Evolutionary conservation across 2,888 invertebrate genomes (phyloP).

Genomic region (Drosophila macrospina): DNA sequence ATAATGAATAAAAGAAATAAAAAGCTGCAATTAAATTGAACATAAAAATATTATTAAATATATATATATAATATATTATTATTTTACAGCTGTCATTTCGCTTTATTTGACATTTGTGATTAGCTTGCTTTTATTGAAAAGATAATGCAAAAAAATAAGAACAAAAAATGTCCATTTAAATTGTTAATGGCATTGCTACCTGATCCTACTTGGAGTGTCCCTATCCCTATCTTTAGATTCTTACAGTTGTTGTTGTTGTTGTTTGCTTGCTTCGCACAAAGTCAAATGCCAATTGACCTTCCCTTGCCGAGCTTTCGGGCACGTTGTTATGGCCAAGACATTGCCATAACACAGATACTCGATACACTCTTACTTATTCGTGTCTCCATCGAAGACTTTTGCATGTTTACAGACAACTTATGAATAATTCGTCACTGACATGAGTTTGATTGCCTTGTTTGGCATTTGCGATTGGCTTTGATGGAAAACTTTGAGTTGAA

Average conservation of each 20-base stretch:
- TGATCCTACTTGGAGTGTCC: slow-evolving; percentile 18
- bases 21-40: no score
- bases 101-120: slow-evolving; percentile 55
- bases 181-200: slow-evolving; percentile 43
- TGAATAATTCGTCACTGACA: slow-evolving; percentile 55
- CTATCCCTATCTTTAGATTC: background rate
- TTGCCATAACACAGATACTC: slow-evolving; percentile 18
- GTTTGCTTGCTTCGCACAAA: background rate
- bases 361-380: slow-evolving; percentile 8
- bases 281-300: slow-evolving; percentile 30
- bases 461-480: slow-evolving; percentile 28
- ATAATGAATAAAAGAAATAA: no score
- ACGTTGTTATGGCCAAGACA: slow-evolving; percentile 30
- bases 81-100: slow-evolving; percentile 52
- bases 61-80: slow-evolving; percentile 13
- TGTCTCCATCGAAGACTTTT: slow-evolving; percentile 12
- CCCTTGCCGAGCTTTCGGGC: slow-evolving; percentile 8
- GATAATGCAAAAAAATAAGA: slow-evolving; percentile 33
- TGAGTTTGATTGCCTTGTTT: slow-evolving; percentile 42
- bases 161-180: slow-evolving; percentile 31
- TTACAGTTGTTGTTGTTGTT: background rate
- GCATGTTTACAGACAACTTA: slow-evolving; percentile 49
- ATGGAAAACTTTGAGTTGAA: slow-evolving; percentile 36
- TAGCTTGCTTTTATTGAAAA: slow-evolving; percentile 36
- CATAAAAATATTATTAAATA: no score